Percentiles rank a stretch among this genome's conserved stretches.
phyloP scores from a whole-genome alignment of 2,797 vertebrate genomes.

The Atherinosoma microstoma region DNA sequence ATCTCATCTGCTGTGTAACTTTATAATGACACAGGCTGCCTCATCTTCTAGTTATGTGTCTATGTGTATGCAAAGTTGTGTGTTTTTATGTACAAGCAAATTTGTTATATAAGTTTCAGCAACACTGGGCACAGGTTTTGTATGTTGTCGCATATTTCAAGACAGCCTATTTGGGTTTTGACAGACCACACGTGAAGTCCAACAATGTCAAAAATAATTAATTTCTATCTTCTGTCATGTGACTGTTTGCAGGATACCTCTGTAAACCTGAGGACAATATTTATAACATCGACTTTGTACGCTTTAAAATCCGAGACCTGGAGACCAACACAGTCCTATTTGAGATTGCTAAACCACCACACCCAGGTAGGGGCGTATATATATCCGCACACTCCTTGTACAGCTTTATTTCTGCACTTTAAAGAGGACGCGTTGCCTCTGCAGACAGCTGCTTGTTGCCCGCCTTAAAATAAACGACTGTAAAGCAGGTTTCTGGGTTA shows the following conservation, averaged over 20 bases:
- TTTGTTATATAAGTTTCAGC: not conserved
- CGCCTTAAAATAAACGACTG: conserved; percentile 5
- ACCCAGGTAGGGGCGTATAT: conserved; percentile 77
- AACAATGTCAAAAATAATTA: not conserved
- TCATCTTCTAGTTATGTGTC: not conserved
- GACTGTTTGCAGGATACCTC: conserved; percentile 85
- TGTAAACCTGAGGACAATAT: conserved; percentile 93
- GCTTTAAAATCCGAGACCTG: conserved; percentile 94
- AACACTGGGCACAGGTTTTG: conserved; percentile 6
- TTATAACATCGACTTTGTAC: conserved; percentile 92
- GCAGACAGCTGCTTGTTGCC: conserved; percentile 3
- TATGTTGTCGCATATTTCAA: conserved; percentile 6
- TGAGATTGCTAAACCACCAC: conserved; percentile 93
- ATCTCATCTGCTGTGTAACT: not conserved
- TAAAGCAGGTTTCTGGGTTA: not conserved
- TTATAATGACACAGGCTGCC: not conserved
- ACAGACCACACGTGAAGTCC: not conserved
- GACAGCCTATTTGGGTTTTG: conserved; percentile 2
- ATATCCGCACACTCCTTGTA: not conserved
- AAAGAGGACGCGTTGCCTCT: not conserved
- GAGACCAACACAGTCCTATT: conserved; percentile 92
- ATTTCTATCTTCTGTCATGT: conserved; percentile 4
- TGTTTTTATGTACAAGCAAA: not conserved
- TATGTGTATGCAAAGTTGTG: conserved; percentile 2
- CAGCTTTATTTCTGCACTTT: conserved; percentile 7